Conservation (phyloP, 2,113 vertebrate genomes). For the Megalops atlanticus region DNA sequence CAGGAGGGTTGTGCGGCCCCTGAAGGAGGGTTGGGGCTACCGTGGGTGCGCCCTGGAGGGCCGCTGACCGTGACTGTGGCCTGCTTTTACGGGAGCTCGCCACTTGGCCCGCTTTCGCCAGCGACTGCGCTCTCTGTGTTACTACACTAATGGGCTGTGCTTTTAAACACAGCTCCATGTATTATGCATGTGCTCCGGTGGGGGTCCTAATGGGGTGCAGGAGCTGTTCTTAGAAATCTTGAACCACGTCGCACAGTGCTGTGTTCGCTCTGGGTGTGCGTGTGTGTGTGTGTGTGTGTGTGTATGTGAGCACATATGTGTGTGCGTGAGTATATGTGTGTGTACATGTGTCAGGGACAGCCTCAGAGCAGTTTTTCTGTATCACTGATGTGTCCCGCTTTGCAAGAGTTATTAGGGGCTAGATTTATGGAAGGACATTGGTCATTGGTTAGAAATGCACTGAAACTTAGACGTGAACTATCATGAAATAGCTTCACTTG, state of each 20-base stretch:
- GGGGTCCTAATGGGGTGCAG: conserved; percentile 64
- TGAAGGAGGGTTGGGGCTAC: no score
- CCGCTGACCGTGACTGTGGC: not conserved
- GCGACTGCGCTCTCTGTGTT: conserved; percentile 8
- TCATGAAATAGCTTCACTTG: not conserved
- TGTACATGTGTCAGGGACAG: no score
- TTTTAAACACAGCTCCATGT: conserved; percentile 68
- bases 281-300: no score
- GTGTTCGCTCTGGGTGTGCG: not conserved
- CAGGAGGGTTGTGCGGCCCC: no score
- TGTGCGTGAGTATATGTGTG: no score
- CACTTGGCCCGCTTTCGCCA: not conserved
- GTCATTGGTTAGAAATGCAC: not conserved
- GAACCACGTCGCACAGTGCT: not conserved
- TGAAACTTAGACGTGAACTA: not conserved
- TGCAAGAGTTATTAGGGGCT: no score
- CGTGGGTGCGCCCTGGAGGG: not conserved
- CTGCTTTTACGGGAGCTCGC: not conserved
- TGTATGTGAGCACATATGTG: no score
- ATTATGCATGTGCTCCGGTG: conserved; percentile 70
- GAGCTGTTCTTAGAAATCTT: conserved; percentile 63
- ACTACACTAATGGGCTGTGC: conserved; percentile 64
- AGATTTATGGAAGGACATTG: not conserved
- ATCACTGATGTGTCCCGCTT: no score
- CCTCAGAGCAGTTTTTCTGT: no score